Evolutionary conservation across 2,888 invertebrate species (phyloP).

Genomic region (Cistogaster globosa): DNA sequence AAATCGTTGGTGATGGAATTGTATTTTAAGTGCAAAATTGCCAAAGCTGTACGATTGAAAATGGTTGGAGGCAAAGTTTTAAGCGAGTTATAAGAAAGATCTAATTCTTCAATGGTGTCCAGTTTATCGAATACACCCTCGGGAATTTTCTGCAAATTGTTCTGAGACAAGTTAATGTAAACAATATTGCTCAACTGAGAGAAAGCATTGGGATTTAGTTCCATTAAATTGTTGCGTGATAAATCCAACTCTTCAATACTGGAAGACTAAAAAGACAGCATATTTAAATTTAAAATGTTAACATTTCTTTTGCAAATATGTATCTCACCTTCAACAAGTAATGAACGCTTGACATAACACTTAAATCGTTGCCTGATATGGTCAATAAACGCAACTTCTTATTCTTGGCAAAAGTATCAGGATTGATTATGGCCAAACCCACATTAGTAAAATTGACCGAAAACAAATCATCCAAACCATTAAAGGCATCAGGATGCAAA

Average conservation of each 20-base stretch:
- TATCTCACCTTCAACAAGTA: constrained; percentile 78
- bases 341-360: constrained; percentile 80
- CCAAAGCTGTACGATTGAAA: constrained; percentile 88
- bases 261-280: constrained; percentile 81
- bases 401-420: constrained; percentile 88
- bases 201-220: constrained; percentile 87
- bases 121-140: constrained; percentile 85
- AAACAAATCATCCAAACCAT: constrained; percentile 87
- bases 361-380: constrained; percentile 87
- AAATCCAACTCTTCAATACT: constrained; percentile 89
- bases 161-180: constrained; percentile 88
- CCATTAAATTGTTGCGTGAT: constrained; percentile 87
- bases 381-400: constrained; percentile 87
- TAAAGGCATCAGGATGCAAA: constrained; percentile 88
- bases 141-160: constrained; percentile 85
- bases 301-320: neutral
- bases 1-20: constrained; percentile 87
- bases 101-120: constrained; percentile 88
- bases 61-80: constrained; percentile 86
- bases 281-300: neutral
- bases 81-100: constrained; percentile 88
- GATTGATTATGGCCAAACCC: constrained; percentile 87
- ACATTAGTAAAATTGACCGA: constrained; percentile 88
- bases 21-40: constrained; percentile 87
- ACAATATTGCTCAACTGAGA: constrained; percentile 86